These are phyloP conservation scores for Ranitomeya variabilis DNA, from an alignment of 2,113 vertebrate species.

Conservation along the genomic window DNA sequence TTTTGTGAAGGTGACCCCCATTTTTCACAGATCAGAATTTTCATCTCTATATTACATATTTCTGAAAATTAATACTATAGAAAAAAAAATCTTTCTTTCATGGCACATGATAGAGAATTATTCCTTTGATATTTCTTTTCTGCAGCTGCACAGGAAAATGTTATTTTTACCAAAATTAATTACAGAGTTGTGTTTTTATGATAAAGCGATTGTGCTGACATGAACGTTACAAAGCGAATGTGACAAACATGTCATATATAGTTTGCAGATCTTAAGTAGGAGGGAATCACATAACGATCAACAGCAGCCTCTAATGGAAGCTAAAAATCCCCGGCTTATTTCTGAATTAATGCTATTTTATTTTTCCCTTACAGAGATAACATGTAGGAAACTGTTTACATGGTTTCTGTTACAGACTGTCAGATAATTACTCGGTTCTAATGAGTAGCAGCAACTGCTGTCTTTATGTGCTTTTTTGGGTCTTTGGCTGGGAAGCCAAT, in stretches of 20 bases:
- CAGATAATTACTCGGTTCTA: too few species aligned
- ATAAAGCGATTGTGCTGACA: constrained; percentile 24
- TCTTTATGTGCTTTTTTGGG: too few species aligned
- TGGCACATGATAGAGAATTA: background rate
- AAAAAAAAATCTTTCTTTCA: background rate
- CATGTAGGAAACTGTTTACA: background rate
- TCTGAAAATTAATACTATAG: background rate
- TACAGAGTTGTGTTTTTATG: constrained; percentile 21
- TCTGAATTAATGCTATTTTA: background rate
- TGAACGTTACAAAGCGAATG: constrained; percentile 8
- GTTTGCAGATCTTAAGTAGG: background rate
- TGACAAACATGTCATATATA: constrained; percentile 9
- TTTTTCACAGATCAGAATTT: background rate
- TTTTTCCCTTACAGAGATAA: background rate
- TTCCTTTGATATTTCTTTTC: background rate
- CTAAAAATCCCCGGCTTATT: background rate
- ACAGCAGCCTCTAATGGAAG: background rate
- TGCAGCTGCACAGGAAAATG: constrained; percentile 13
- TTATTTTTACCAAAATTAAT: constrained; percentile 36
- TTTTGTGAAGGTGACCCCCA: background rate
- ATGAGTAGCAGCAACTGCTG: too few species aligned
- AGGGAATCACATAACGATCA: background rate
- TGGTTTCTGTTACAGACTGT: background rate
- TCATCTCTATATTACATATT: background rate
- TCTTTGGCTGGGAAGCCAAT: too few species aligned